These are phyloP conservation scores for Daboia siamensis DNA, from an alignment of 2,113 vertebrate genomes.

Conservation along the genomic window DNA sequence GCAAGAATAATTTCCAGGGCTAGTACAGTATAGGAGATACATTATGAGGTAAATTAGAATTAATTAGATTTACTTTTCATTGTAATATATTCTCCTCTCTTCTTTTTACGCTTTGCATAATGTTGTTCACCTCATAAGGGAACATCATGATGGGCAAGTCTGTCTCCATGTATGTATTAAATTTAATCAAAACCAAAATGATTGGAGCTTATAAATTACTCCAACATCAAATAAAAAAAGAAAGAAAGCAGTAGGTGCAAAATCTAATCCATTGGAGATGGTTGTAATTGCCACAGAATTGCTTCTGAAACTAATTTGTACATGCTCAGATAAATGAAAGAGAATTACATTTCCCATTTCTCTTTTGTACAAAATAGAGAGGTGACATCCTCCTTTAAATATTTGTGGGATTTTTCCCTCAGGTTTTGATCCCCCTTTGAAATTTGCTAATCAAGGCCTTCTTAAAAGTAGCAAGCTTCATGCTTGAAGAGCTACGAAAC, in stretches of 20 bases:
- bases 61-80: neutral
- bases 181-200: conserved; percentile 50
- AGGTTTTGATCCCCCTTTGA: conserved; percentile 40
- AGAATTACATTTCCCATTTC: conserved; percentile 42
- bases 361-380: conserved; percentile 16
- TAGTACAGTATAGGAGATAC: neutral
- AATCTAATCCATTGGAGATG: conserved; percentile 59
- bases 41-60: neutral
- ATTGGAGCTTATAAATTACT: conserved; percentile 53
- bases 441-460: conserved; percentile 21
- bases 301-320: conserved; percentile 57
- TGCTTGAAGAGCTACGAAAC: neutral
- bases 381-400: conserved; percentile 29
- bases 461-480: conserved; percentile 1
- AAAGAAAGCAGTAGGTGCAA: conserved; percentile 42
- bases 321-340: conserved; percentile 48
- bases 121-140: neutral
- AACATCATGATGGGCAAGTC: conserved; percentile 35
- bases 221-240: conserved; percentile 46
- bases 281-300: conserved; percentile 64
- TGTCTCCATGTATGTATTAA: conserved; percentile 49
- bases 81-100: neutral
- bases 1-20: neutral
- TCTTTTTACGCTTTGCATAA: neutral
- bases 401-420: neutral